phyloP scores from a whole-genome alignment of 1,140 invertebrate species.

The Pectinophora gossypiella region DNA sequence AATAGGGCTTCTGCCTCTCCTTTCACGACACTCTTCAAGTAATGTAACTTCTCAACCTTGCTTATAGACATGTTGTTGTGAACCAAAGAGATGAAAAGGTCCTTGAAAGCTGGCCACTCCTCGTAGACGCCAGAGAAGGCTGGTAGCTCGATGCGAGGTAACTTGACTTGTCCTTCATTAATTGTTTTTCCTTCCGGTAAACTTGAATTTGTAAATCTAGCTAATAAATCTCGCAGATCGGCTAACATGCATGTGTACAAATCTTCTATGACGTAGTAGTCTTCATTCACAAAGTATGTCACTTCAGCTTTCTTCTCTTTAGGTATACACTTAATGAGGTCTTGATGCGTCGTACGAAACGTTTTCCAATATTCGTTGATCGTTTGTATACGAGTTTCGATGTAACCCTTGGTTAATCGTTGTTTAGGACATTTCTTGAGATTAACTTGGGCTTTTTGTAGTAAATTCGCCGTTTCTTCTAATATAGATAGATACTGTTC shows the following conservation, averaged over 20 bases:
- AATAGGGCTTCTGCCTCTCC: conserved; percentile 3
- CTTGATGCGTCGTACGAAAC: conserved; percentile 12
- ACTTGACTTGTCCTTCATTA: neutral
- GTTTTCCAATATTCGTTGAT: conserved; percentile 23
- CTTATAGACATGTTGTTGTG: conserved; percentile 8
- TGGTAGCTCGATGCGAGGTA: conserved; percentile 12
- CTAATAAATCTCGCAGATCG: neutral
- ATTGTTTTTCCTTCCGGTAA: neutral
- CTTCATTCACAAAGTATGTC: conserved; percentile 1
- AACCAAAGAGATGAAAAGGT: conserved; percentile 14
- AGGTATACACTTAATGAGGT: conserved; percentile 1
- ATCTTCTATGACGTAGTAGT: neutral
- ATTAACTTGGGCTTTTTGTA: conserved; percentile 20
- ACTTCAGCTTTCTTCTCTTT: neutral
- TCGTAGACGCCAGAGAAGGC: conserved; percentile 11
- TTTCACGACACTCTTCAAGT: conserved; percentile 8
- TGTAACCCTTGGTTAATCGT: conserved; percentile 22
- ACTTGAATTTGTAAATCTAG: neutral
- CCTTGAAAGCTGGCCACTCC: conserved; percentile 10
- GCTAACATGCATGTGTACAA: neutral
- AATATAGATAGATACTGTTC: neutral
- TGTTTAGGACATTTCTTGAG: conserved; percentile 24
- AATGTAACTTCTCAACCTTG: conserved; percentile 17
- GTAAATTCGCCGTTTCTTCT: neutral
- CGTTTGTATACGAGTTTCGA: conserved; percentile 16